A percentile compares a stretch with the other conserved stretches of the same genome.
Conservation (phyloP, 2,888 invertebrate species). For the Drosophila ustulata region DNA sequence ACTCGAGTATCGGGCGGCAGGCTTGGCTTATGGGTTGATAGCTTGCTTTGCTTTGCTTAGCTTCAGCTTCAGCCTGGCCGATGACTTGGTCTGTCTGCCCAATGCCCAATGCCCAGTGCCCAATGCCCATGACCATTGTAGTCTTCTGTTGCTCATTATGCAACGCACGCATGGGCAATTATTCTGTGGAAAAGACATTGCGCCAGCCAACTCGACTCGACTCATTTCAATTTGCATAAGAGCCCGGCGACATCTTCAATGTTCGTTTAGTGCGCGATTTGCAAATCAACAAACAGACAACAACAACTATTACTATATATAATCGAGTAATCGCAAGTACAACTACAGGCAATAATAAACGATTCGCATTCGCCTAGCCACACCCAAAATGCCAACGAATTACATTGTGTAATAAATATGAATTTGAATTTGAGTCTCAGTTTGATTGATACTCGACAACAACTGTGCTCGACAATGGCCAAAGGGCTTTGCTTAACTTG, state of each 20-base stretch:
- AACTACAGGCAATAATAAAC: constrained; percentile 29
- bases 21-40: constrained; percentile 24
- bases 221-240: constrained; percentile 77
- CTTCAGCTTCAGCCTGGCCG: constrained; percentile 12
- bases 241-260: constrained; percentile 52
- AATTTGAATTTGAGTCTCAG: constrained; percentile 49
- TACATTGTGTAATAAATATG: constrained; percentile 70
- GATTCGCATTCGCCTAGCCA: constrained; percentile 35
- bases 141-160: constrained; percentile 65
- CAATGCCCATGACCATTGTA: constrained; percentile 2
- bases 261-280: constrained; percentile 28
- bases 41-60: constrained; percentile 7
- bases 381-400: constrained; percentile 60
- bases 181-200: constrained; percentile 79
- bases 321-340: constrained; percentile 14
- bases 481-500: constrained; percentile 8
- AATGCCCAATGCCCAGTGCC: not conserved
- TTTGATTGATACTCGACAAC: constrained; percentile 20
- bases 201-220: constrained; percentile 48
- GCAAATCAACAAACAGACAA: constrained; percentile 31
- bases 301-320: constrained; percentile 3
- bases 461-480: not conserved
- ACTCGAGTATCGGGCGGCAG: constrained; percentile 33
- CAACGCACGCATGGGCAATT: constrained; percentile 81
- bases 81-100: constrained; percentile 21